These are phyloP conservation scores for Hydrophis major DNA, from an alignment of 2,797 vertebrate species.

Conservation along the genomic window DNA sequence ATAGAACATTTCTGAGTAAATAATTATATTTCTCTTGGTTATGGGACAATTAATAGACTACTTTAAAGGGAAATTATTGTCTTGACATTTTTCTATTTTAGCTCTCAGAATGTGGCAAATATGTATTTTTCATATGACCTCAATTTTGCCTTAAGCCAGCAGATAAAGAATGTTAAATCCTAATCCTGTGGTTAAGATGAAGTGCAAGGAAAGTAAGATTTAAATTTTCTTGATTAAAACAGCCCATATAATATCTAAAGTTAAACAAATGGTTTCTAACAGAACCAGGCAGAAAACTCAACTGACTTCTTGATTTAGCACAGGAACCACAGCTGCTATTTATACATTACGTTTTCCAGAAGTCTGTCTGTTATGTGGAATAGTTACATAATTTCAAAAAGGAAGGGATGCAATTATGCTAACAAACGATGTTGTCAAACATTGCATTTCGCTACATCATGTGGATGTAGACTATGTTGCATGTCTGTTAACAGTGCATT, in stretches of 20 bases:
- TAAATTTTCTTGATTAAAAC: background rate
- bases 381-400: slow-evolving; percentile 48
- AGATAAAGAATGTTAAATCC: background rate
- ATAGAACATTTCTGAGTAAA: background rate
- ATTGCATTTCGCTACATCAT: background rate
- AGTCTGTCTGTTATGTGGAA: slow-evolving; percentile 46
- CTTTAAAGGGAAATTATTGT: background rate
- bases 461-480: background rate
- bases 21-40: background rate
- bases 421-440: slow-evolving; percentile 36
- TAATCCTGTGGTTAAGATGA: background rate
- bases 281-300: slow-evolving; percentile 4
- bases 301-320: slow-evolving; percentile 43
- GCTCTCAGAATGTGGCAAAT: background rate
- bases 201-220: background rate
- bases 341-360: slow-evolving; percentile 41
- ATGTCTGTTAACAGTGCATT: background rate
- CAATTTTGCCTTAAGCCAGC: background rate
- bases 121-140: background rate
- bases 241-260: slow-evolving; percentile 13
- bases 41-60: background rate
- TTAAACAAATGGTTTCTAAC: slow-evolving; percentile 26
- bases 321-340: slow-evolving; percentile 43
- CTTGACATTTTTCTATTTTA: background rate
- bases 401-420: slow-evolving; percentile 44